A percentile compares a stretch with the other conserved stretches of the same genome.
These are phyloP conservation scores for Mesorhabditis belari DNA, from an alignment of 2,888 invertebrate genomes.

Conservation along the genomic window DNA sequence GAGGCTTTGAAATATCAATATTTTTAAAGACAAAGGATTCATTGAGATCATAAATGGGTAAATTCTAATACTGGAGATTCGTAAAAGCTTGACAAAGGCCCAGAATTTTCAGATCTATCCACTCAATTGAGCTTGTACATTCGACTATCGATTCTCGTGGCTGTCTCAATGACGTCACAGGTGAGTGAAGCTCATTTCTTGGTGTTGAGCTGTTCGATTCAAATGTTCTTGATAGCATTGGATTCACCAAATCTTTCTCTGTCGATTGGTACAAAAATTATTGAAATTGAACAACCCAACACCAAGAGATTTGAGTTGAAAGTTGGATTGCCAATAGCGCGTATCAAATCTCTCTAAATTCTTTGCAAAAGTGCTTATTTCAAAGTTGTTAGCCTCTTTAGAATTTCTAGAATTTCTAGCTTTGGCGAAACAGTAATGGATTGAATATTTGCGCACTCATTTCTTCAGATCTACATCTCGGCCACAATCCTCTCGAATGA, in stretches of 20 bases:
- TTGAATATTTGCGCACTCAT: neutral
- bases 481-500: conserved; percentile 37
- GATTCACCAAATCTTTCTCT: too few species aligned
- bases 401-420: neutral
- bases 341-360: too few species aligned
- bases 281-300: too few species aligned
- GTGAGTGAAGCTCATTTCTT: conserved; percentile 1
- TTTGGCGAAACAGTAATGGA: neutral
- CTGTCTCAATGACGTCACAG: conserved; percentile 29
- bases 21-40: neutral
- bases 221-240: too few species aligned
- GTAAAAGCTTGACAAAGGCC: too few species aligned
- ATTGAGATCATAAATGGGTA: neutral
- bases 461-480: conserved; percentile 23
- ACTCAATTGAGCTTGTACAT: conserved; percentile 25
- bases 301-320: too few species aligned
- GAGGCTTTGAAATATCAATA: too few species aligned
- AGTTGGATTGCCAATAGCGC: too few species aligned
- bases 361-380: too few species aligned
- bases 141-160: conserved; percentile 20
- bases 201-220: too few species aligned
- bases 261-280: too few species aligned
- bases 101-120: conserved; percentile 19
- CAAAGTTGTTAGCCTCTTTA: neutral
- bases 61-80: neutral